Base-by-base conservation (phyloP, 2,797 vertebrate genomes). In the Schizopygopsis pylzovi region DNA sequence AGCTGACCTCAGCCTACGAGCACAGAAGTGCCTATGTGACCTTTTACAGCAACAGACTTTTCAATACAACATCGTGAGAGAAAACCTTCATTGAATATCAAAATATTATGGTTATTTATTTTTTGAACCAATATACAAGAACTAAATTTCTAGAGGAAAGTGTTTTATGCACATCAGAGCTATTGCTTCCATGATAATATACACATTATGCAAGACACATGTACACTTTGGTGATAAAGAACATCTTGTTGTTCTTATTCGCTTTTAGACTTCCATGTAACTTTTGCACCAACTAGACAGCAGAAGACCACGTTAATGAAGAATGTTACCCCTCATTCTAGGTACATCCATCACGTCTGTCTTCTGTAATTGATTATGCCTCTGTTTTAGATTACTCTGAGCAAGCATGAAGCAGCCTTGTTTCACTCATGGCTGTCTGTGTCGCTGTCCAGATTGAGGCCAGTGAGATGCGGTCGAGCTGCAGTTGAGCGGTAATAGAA, bases 401-500 rank as follows among this genome's bases (percentile, higher is more conserved):
- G 70, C 68, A 33, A 71, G 25, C 45, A 54, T 56, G 61, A 84
- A 68, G 61, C 22, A 59, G 68, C 68, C 70, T 83, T 83, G 81
- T 72, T 72, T 82, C 63, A 68, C 45, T 81, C 68, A 61, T 83
- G 45, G 25, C 85, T 43, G 59, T 87, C 73, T 75, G 61, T 72
- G 61, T 68, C 54, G 15, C 84, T 84, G 56, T 84, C 93, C 92
- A 89, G 87, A 90, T 71, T 83, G 61, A 87, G 90, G 90, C 90
- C 91, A 91, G 92, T 87, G 90, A 88, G 90, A 92, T 90, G 91
- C 93, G 90, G 90, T 92, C 89, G 90, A 94, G 94, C 88, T 89
- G 93, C 89, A 92, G 95, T 93, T 94, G 91, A 89, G 90, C 88
- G 88, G 92, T 93, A 93, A 94, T 95, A 90, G 90, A 95, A 92